Percentiles rank a stretch among this genome's conserved stretches.
Conservation (phyloP, 2,797 vertebrate genomes). For the Enteromius afrohamiltoni region DNA sequence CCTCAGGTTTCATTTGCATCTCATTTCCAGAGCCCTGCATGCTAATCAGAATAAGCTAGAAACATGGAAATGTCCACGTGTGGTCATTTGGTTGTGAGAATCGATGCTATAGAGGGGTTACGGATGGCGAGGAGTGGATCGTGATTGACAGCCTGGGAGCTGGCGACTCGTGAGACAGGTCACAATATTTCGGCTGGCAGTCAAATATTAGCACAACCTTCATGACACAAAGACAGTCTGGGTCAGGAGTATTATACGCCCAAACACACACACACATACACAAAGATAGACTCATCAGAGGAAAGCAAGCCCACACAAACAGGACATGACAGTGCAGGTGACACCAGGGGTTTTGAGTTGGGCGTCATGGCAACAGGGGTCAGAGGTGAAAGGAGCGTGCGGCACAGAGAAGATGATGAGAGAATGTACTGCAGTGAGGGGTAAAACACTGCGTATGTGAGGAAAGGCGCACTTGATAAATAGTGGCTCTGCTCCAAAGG, state of each 20-base stretch:
- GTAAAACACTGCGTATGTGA: not conserved
- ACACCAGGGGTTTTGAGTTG: conserved; percentile 47
- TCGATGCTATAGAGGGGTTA: not conserved
- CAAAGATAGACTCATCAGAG: conserved; percentile 28
- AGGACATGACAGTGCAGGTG: conserved; percentile 50
- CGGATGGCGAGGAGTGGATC: not conserved
- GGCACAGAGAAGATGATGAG: conserved; percentile 32
- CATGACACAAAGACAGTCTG: conserved; percentile 41
- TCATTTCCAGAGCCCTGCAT: conserved; percentile 40
- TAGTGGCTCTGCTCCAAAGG: not conserved
- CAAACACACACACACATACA: conserved; percentile 13
- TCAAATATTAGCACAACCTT: conserved; percentile 44
- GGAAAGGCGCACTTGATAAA: not conserved
- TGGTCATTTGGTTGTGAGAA: conserved; percentile 20
- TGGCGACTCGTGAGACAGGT: conserved; percentile 2
- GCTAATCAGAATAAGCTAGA: conserved; percentile 36
- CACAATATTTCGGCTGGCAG: conserved; percentile 29
- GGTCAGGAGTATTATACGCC: conserved; percentile 41
- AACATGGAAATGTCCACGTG: conserved; percentile 26
- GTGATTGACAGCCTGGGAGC: conserved; percentile 45
- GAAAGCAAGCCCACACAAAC: conserved; percentile 40
- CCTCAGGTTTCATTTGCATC: conserved; percentile 45
- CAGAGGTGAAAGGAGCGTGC: conserved; percentile 44
- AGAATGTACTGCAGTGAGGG: not conserved
- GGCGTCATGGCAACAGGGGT: conserved; percentile 45